These are phyloP conservation scores for Pteronotus mesoamericanus DNA, from an alignment of 2,797 vertebrate genomes.

Conservation along the genomic window DNA sequence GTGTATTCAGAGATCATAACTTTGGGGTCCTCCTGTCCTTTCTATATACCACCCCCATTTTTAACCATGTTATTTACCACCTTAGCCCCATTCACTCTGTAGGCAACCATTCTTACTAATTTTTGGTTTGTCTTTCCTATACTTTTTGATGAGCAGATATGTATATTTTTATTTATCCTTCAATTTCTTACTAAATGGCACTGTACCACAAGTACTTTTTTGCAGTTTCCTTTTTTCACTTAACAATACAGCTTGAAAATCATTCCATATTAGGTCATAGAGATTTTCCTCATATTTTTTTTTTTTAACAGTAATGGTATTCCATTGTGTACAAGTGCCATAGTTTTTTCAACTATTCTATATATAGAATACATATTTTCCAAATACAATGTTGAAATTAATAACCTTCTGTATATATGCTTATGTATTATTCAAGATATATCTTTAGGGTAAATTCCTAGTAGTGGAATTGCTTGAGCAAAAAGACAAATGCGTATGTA, in stretches of 20 bases:
- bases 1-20: neutral
- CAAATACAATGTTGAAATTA: neutral
- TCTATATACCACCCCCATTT: neutral
- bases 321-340: neutral
- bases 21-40: neutral
- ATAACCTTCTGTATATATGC: neutral
- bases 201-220: neutral
- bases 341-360: neutral
- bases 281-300: neutral
- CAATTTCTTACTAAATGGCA: neutral
- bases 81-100: neutral
- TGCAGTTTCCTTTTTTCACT: neutral
- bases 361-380: neutral
- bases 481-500: neutral
- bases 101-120: neutral
- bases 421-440: neutral
- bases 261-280: neutral
- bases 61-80: neutral
- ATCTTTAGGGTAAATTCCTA: neutral
- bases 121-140: neutral
- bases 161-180: neutral
- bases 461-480: neutral
- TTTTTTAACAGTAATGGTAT: neutral
- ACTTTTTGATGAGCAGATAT: neutral
- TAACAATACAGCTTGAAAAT: neutral